Conservation (phyloP, 2,888 invertebrate genomes). For the Leucoma salicis region DNA sequence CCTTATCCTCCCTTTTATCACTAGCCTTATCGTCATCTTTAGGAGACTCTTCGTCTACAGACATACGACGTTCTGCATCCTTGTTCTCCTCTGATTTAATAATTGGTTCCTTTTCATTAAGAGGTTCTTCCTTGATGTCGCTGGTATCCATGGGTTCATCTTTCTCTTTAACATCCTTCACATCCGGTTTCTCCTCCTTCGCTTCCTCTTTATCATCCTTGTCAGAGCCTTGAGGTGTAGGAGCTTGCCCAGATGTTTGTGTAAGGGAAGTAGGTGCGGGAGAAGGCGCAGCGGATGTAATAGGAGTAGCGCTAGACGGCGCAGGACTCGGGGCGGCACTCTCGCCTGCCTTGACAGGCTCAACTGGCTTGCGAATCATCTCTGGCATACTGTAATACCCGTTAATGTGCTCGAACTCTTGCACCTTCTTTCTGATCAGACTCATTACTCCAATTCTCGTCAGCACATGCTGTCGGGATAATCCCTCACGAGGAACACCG, state of each 20-base stretch:
- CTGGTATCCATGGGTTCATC: constrained; percentile 65
- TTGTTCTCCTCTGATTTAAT: constrained; percentile 54
- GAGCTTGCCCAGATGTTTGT: constrained; percentile 10
- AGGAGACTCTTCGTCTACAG: constrained; percentile 65
- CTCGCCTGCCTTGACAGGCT: constrained; percentile 83
- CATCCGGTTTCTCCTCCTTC: constrained; percentile 66
- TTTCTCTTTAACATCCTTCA: constrained; percentile 57
- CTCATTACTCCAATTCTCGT: constrained; percentile 99
- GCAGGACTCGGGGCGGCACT: constrained; percentile 90
- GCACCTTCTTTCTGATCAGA: constrained; percentile 98
- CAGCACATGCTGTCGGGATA: constrained; percentile 97
- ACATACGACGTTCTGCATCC: constrained; percentile 63
- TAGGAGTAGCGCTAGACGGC: constrained; percentile 81
- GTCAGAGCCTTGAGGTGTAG: constrained; percentile 37
- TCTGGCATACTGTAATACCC: constrained; percentile 99
- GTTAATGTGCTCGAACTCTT: constrained; percentile 99
- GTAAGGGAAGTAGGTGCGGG: constrained; percentile 48
- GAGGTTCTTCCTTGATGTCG: constrained; percentile 62
- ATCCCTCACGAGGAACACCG: constrained; percentile 98
- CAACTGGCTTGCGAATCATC: constrained; percentile 90
- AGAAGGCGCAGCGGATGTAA: constrained; percentile 67
- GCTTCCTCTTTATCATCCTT: constrained; percentile 69
- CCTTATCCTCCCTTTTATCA: constrained; percentile 64
- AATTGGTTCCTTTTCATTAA: constrained; percentile 47
- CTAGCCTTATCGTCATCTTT: constrained; percentile 65